A percentile compares a stretch with the other conserved stretches of the same genome.
phyloP scores from a whole-genome alignment of 2,113 vertebrate genomes.

The Scomber japonicus region DNA sequence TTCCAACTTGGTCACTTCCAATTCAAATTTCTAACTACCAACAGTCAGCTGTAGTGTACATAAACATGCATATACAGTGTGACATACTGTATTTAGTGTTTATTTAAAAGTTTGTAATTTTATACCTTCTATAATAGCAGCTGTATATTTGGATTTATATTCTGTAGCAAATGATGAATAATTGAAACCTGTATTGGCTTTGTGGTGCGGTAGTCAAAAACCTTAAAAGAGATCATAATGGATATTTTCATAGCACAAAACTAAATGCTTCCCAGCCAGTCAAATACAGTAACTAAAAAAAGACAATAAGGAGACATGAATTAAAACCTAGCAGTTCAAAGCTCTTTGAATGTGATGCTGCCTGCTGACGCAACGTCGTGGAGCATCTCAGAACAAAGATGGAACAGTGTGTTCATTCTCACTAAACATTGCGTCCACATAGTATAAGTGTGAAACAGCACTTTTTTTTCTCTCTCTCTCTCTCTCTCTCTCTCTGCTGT shows the following conservation, averaged over 20 bases:
- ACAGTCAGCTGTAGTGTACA: too few species aligned
- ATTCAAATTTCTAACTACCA: too few species aligned
- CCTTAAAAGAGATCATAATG: background rate
- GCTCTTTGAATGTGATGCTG: background rate
- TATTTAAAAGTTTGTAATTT: background rate
- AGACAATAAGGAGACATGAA: background rate
- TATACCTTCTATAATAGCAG: background rate
- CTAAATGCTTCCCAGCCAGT: background rate
- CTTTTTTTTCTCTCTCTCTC: slow-evolving; percentile 2
- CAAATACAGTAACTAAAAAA: too few species aligned
- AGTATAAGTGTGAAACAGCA: slow-evolving; percentile 49
- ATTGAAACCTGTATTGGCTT: background rate
- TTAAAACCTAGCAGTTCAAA: background rate
- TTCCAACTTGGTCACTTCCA: too few species aligned
- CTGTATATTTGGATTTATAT: background rate
- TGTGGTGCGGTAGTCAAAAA: background rate
- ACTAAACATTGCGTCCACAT: slow-evolving; percentile 31
- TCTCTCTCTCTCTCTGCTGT: slow-evolving; percentile 2
- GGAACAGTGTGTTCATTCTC: slow-evolving; percentile 57
- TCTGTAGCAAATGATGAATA: background rate
- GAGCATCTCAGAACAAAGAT: slow-evolving; percentile 15
- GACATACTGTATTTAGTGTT: too few species aligned
- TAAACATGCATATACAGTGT: too few species aligned
- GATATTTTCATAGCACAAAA: slow-evolving; percentile 1
- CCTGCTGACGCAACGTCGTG: background rate